Percentiles rank a stretch among this genome's conserved stretches.
Conservation (phyloP, 2,797 vertebrate genomes). For the Acrocephalus scirpaceus region DNA sequence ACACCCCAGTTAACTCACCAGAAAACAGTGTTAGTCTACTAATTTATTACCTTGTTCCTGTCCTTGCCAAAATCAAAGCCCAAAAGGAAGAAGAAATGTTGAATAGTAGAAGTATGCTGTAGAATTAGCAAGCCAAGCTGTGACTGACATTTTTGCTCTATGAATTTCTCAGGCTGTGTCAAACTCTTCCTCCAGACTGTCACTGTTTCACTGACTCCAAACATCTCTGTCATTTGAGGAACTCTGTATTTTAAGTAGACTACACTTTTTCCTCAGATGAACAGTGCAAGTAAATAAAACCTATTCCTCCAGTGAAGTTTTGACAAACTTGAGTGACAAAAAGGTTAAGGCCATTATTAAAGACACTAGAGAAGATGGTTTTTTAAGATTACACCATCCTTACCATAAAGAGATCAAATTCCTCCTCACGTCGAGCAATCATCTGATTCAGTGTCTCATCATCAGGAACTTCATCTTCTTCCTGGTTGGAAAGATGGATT, state of each 20-base stretch:
- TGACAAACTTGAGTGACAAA: neutral
- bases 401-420: slow-evolving; percentile 99
- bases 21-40: neutral
- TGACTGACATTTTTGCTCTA: neutral
- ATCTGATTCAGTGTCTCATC: slow-evolving; percentile 99
- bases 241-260: neutral
- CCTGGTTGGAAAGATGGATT: slow-evolving; percentile 73
- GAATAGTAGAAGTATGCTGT: neutral
- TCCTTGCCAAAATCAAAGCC: neutral
- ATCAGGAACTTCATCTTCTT: slow-evolving; percentile 98
- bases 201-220: neutral
- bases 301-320: neutral
- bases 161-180: neutral
- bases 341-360: neutral
- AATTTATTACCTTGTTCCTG: neutral
- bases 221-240: neutral
- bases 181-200: neutral
- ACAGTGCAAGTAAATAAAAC: neutral
- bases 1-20: neutral
- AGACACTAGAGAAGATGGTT: neutral
- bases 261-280: neutral
- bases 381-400: slow-evolving; percentile 24
- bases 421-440: slow-evolving; percentile 95
- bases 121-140: neutral
- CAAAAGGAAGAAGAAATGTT: neutral